phyloP scores from a whole-genome alignment of 2,113 vertebrate genomes.

The Tyto alba region DNA sequence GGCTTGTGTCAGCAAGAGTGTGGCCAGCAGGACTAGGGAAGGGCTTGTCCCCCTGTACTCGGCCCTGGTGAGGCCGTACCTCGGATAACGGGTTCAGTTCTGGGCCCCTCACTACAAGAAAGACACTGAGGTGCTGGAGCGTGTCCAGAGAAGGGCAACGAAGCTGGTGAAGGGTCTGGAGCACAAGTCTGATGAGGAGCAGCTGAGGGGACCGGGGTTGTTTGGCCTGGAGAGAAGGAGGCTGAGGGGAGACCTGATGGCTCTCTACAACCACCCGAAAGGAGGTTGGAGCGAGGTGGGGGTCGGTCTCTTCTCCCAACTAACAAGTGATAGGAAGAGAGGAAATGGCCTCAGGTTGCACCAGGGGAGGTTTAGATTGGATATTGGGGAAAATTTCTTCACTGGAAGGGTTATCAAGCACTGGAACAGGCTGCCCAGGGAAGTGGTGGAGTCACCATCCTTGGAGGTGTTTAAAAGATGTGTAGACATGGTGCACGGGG shows the following conservation, averaged over 20 bases:
- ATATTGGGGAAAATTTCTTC: not conserved
- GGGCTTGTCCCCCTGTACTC: accelerated
- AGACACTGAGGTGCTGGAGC: not conserved
- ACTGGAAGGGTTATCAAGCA: not conserved
- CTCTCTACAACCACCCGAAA: not conserved
- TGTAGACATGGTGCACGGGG: not conserved
- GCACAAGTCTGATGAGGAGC: no score
- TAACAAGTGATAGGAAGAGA: not conserved
- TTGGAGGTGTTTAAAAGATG: not conserved
- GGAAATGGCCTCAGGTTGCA: not conserved
- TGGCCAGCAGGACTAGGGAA: not conserved
- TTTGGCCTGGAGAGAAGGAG: no score
- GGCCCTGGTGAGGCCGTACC: no score
- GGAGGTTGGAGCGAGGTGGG: not conserved
- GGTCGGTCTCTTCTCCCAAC: not conserved
- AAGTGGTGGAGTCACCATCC: not conserved
- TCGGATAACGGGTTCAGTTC: no score
- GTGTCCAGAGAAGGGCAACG: not conserved
- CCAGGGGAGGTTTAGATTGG: not conserved
- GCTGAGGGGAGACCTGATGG: no score
- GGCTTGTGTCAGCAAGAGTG: no score
- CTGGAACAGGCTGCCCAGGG: not conserved
- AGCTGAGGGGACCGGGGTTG: no score
- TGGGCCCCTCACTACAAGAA: not conserved
- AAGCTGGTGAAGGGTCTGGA: no score